Evolutionary conservation across 2,797 vertebrate species (phyloP), one percentile per base, ranked within the genome.

Genomic region (Paguma larvata): DNA sequence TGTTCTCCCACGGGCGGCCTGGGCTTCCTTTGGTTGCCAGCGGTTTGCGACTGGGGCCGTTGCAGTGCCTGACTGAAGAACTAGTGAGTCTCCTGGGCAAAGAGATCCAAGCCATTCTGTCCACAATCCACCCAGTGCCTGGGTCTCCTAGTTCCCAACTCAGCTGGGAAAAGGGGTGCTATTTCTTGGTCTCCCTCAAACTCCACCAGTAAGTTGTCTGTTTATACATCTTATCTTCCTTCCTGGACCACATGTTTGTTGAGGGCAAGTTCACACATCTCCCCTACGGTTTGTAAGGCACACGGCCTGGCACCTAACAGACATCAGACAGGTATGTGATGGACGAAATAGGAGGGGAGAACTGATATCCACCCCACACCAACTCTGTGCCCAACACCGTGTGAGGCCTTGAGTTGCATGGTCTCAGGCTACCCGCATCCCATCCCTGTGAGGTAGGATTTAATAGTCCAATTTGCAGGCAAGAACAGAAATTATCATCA

Each of bases 191-290:
- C 13, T 86, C n/a, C 18, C 51, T 25, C 41, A 89, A n/a, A 48
- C 30, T 25, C 75, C 32, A 30, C 8, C 30, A 21, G 18, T 3
- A 38, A 77, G 18, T 72, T 34, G 41, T 94, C 77, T 75, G 41
- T 23, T 84, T 89, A 38, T 6, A 30, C 30, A 46, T 62, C 48
- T 78, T 8, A 44, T 18, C 41, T 65, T 87, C 59, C 77, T 38
- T 95, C 18, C 83, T 72, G 67, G 77, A 85, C 32, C 41, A 56
- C 41, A 16, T 3, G 23, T 27, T 78, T 70, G 0, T 14, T 34
- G 85, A 96, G 79, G 73, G 38, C 56, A 95, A 93, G 83, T 89
- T 91, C 32, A 19, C 67, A 78, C 48, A 18, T 7, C 16, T 80
- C 67, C 63, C 32, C 0, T 7, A 4, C 2, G 34, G n/a, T 10